Evolutionary conservation across 1,140 invertebrate genomes (phyloP), one percentile per base, ranked within the genome.

Genomic region (Drosophila willistoni): DNA sequence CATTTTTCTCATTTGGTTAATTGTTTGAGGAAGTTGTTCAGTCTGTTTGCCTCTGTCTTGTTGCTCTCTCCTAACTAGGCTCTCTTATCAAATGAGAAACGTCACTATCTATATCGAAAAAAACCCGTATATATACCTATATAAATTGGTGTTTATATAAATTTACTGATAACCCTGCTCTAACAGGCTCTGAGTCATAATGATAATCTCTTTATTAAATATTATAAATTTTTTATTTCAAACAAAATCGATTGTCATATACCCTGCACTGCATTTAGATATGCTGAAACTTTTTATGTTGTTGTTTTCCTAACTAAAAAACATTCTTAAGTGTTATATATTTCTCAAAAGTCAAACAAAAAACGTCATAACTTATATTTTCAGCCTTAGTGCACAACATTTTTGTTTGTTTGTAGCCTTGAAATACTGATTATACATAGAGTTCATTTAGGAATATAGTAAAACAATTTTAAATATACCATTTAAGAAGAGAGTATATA

Each of bases 1-100:
- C 76, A 77, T 61, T 71, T 77, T 66, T 56, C 64, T 67, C 81
- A 79, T 80, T 87, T 80, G 72, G 73, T 71, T 90, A 89, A 89
- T 89, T 89, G 69, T 77, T 79, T 74, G 59, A 84, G 83, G 84
- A 89, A 87, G 76, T 90, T 64, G 64, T 71, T 44, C 55, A 29
- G 29, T 29, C 29, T 5, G 14, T 51, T 41, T 42, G 36, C 17
- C 17, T 14, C 17, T 25, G 36, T n/a, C n/a, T 42, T 13, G 1
- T 42, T 22, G 7, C 17, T 51, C 10, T 14, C 47, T n/a, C 22
- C 6, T 7, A 29, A 29, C 5, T 29, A 7, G 29, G 17, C 0
- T 4, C 9, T 22, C 17, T 51, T 51, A 51, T 51, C 44, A 22
- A 51, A 22, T 22, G 2, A 29, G 19, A 6, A 22, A 51, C 44